Base-by-base conservation (phyloP, 1,140 invertebrate genomes). In the Aporrectodea caliginosa region DNA sequence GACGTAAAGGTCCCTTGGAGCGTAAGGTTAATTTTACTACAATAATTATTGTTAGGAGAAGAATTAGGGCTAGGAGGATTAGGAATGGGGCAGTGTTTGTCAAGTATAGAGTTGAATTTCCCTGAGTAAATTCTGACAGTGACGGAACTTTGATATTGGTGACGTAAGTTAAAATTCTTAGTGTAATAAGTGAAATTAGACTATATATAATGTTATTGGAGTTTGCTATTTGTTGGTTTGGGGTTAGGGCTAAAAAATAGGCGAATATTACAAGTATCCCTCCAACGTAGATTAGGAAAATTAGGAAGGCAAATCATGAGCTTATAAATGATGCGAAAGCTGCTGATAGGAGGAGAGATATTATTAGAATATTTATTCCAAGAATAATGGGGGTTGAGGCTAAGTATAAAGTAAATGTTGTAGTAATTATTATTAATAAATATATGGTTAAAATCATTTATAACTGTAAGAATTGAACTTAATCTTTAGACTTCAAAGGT, bases 251-350 rank as follows among this genome's bases (percentile, higher is more conserved):
- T 1, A 73, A 35, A 32, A 78, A 78, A 33, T 78, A 72, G 6
- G 77, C 58, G 71, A 78, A 78, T 32, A 78, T 78, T 29, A 78
- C 33, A 32, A 78, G 69, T 32, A 78, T 78, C 1, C 77, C 77
- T 1, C 77, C 71, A 71, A 78, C 69, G 16, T 78, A 78, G 29
- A 75, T 75, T 75, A 75, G 35, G 22, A 35, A 75, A 27, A 75
- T 43, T 75, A 75, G 22, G 35, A 35, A 75, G 1, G 6, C 16
- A 58, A n/a, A 75, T 75, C 74, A 75, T 27, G 31, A 35, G 1
- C 74, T 75, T 35, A 35, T 34, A 35, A n/a, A 75, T 35, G 35
- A 1, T 1, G 74, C 2, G 1, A 16, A 35, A 2, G 35, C 2
- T 1, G 12, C 31, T n/a, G 74, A 1, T 34, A 58, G 1, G 16